Conservation (phyloP, 2,113 vertebrate species). For the Aviceda subcristata region DNA sequence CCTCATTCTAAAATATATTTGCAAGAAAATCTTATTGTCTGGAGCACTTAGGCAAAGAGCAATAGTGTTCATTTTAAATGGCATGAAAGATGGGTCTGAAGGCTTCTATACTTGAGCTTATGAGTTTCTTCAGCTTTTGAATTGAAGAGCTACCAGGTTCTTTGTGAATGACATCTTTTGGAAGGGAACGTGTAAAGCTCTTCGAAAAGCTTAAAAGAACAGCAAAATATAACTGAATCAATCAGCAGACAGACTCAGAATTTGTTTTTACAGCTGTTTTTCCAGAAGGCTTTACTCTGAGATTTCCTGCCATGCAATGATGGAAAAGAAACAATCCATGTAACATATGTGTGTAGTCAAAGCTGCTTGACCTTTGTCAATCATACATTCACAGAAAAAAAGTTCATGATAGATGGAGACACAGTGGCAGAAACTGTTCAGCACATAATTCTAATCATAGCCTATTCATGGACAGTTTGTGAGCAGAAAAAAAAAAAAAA, state of each 20-base stretch:
- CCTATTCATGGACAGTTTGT: neutral
- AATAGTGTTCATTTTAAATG: neutral
- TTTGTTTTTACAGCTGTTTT: neutral
- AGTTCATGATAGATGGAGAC: neutral
- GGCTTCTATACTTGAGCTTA: neutral
- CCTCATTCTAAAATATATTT: neutral
- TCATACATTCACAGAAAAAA: neutral
- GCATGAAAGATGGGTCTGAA: neutral
- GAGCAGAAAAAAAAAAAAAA: neutral
- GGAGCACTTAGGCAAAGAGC: neutral
- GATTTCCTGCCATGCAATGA: neutral
- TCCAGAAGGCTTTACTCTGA: neutral
- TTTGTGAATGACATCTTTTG: neutral
- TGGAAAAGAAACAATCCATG: neutral
- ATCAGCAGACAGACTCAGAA: neutral
- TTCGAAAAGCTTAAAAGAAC: neutral
- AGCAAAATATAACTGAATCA: neutral
- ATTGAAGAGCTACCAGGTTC: neutral
- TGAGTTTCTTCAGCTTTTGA: neutral
- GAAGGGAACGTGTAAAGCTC: neutral
- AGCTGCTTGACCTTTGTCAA: slow-evolving; percentile 33
- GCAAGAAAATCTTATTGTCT: neutral
- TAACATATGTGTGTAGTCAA: slow-evolving; percentile 3
- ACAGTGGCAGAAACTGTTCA: neutral
- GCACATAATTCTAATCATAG: neutral